Evolutionary conservation across 2,113 vertebrate genomes (phyloP).

Genomic region (Otolemur garnettii): DNA sequence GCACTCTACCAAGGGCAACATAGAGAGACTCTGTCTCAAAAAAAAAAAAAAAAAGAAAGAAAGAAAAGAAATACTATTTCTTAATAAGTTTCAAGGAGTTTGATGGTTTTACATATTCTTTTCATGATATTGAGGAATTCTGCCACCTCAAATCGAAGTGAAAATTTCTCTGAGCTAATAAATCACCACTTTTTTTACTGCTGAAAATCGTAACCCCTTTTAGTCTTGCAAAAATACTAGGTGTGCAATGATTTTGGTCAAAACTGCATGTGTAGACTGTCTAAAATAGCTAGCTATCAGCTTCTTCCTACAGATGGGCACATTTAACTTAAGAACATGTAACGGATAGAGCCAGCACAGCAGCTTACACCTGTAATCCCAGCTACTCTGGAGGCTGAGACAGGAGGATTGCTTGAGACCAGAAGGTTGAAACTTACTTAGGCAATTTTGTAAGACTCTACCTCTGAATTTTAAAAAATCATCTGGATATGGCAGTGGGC

Average conservation of each 20-base stretch:
- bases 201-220: background rate
- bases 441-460: too few relatives aligned
- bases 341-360: too few relatives aligned
- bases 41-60: too few relatives aligned
- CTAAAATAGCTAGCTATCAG: background rate
- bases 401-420: too few relatives aligned
- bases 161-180: constrained; percentile 31
- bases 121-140: background rate
- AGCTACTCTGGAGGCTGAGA: too few relatives aligned
- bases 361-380: too few relatives aligned
- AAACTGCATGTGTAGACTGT: background rate
- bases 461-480: too few relatives aligned
- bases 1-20: too few relatives aligned
- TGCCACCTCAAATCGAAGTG: background rate
- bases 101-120: background rate
- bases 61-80: background rate
- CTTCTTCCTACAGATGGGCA: background rate
- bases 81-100: background rate
- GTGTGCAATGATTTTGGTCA: background rate
- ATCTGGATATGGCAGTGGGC: too few relatives aligned
- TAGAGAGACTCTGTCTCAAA: too few relatives aligned
- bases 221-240: constrained; percentile 8
- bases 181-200: background rate
- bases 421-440: too few relatives aligned
- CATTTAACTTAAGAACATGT: background rate